These are phyloP conservation scores for Tachina grossa DNA, from an alignment of 2,888 invertebrate genomes.

Conservation along the genomic window DNA sequence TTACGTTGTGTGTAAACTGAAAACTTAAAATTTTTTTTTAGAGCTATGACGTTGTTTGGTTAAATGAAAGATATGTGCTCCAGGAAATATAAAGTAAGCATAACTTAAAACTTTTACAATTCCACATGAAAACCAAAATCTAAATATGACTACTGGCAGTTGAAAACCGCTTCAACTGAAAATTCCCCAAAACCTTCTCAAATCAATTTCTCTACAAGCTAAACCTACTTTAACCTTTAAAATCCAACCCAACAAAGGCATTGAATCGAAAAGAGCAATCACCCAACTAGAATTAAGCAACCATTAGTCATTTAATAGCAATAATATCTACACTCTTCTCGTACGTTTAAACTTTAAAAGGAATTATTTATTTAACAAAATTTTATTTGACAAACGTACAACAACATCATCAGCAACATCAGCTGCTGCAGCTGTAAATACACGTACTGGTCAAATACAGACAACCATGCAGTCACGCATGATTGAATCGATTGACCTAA, in stretches of 20 bases:
- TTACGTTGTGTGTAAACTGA: no score
- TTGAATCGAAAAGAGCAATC: slow-evolving; percentile 2
- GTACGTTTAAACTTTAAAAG: slow-evolving; percentile 11
- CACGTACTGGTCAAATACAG: slow-evolving; percentile 32
- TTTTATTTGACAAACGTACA: slow-evolving; percentile 29
- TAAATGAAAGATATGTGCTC: no score
- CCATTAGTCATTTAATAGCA: slow-evolving; percentile 17
- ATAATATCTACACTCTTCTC: neutral
- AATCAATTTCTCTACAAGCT: no score
- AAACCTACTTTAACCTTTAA: neutral
- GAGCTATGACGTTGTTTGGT: no score
- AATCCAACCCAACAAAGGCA: neutral
- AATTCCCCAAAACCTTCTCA: no score
- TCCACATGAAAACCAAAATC: no score
- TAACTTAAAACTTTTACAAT: no score
- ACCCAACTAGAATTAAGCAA: neutral
- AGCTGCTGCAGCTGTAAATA: slow-evolving; percentile 13
- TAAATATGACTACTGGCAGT: no score
- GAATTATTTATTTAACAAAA: slow-evolving; percentile 26
- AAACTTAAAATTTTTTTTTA: no score
- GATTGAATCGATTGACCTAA: slow-evolving; percentile 69
- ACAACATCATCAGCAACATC: neutral
- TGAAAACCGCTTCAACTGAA: no score
- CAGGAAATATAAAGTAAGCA: no score
- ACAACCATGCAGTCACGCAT: slow-evolving; percentile 52